A percentile compares a stretch with the other conserved stretches of the same genome.
Evolutionary conservation across 2,113 vertebrate genomes (phyloP).

Genomic region (Corydoras maculifer): DNA sequence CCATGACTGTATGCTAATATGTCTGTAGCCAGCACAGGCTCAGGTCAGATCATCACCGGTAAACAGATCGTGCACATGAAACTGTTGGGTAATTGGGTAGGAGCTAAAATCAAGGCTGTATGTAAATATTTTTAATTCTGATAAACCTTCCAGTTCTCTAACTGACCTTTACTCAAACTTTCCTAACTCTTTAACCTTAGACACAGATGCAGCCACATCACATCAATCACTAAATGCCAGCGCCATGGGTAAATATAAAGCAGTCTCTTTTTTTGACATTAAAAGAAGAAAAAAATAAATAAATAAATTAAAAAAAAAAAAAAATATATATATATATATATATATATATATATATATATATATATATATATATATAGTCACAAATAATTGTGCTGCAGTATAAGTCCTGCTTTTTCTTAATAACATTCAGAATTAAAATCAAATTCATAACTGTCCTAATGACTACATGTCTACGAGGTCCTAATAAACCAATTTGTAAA

Average conservation of each 20-base stretch:
- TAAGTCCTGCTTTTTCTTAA: no score
- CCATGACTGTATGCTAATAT: slow-evolving; percentile 9
- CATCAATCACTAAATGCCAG: background rate
- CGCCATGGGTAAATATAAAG: background rate
- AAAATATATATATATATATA: no score
- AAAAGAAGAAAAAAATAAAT: no score
- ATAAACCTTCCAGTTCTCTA: background rate
- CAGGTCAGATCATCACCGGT: no score
- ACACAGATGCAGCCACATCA: slow-evolving; percentile 1
- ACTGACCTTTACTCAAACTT: slow-evolving; percentile 3
- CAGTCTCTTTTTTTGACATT: background rate
- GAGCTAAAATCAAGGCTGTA: background rate
- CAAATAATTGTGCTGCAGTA: no score
- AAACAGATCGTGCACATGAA: background rate
- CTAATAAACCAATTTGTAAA: no score
- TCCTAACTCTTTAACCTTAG: slow-evolving; percentile 13
- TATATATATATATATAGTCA: no score
- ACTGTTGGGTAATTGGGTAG: background rate
- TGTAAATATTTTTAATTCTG: background rate
- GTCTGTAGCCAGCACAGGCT: background rate
- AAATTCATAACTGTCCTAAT: no score
- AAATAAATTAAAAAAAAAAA: no score
- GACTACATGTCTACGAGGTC: no score
- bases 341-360: no score
- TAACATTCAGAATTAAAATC: background rate